Evolutionary conservation across 1,140 invertebrate genomes (phyloP).

Genomic region (Acromyrmex heyeri): DNA sequence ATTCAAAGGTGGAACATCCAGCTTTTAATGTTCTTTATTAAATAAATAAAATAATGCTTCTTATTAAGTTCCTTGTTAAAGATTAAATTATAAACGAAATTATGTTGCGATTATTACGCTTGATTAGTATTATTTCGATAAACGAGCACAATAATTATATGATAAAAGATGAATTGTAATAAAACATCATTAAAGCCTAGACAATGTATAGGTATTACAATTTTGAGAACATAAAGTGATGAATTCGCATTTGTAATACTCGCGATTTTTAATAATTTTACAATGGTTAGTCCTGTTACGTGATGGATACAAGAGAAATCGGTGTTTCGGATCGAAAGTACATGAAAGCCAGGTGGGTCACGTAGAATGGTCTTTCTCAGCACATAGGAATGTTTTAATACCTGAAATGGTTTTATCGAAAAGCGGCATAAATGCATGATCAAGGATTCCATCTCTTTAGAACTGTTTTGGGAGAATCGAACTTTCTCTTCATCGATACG

Average conservation of each 20-base stretch:
- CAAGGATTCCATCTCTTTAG: slow-evolving; percentile 61
- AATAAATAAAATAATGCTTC: not conserved
- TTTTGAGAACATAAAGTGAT: not conserved
- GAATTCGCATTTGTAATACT: not conserved
- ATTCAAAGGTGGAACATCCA: too few relatives aligned
- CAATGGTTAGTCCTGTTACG: not conserved
- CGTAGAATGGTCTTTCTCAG: slow-evolving; percentile 73
- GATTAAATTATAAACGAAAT: not conserved
- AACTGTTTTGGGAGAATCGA: not conserved
- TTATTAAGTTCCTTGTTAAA: too few relatives aligned
- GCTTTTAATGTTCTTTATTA: not conserved
- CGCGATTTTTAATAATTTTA: slow-evolving; percentile 18
- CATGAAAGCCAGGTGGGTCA: slow-evolving; percentile 81
- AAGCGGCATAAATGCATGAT: slow-evolving; percentile 64
- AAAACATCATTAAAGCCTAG: not conserved
- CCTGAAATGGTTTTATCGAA: slow-evolving; percentile 72
- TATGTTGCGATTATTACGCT: not conserved
- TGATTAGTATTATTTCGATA: not conserved
- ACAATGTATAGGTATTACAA: not conserved
- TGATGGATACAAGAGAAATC: slow-evolving; percentile 50
- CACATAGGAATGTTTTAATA: slow-evolving; percentile 76
- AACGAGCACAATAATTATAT: not conserved
- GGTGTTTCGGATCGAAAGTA: slow-evolving; percentile 49
- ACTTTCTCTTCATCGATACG: slow-evolving; percentile 1
- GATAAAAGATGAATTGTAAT: not conserved